Conservation (phyloP, 2,113 vertebrate species). For the Caranx melampygus region DNA sequence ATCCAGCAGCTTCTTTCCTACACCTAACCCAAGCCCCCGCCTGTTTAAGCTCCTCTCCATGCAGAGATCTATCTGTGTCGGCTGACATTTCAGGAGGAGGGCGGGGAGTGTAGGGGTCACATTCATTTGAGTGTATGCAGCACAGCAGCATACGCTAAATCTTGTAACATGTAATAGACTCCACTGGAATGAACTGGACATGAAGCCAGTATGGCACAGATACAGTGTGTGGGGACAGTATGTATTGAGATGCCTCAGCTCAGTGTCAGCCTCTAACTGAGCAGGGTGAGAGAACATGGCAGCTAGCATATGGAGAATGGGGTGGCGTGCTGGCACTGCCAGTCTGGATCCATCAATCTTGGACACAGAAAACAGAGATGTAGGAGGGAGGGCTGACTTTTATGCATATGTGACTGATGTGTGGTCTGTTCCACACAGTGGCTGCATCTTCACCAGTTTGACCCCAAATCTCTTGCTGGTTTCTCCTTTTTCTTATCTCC, state of each 20-base stretch:
- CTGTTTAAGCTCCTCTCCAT: conserved; percentile 42
- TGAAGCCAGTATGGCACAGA: conserved; percentile 11
- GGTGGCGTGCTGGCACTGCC: conserved; percentile 77
- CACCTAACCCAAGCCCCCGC: conserved; percentile 13
- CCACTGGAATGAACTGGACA: conserved; percentile 35
- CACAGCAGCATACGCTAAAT: conserved; percentile 26
- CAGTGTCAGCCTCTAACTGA: conserved; percentile 66
- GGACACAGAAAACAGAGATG: conserved; percentile 31
- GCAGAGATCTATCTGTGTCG: conserved; percentile 53
- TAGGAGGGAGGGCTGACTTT: neutral
- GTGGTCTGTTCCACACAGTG: neutral
- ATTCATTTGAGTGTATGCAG: conserved; percentile 23
- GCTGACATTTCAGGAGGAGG: conserved; percentile 51
- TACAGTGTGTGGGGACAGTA: conserved; percentile 22
- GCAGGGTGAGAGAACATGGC: conserved; percentile 72
- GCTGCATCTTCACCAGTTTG: neutral
- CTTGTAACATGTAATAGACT: conserved; percentile 45
- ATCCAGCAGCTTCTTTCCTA: conserved; percentile 36
- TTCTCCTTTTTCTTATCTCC: conserved; percentile 2
- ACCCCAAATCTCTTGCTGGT: neutral
- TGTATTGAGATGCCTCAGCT: conserved; percentile 63
- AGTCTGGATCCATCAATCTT: conserved; percentile 75
- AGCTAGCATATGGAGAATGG: conserved; percentile 75
- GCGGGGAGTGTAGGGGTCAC: conserved; percentile 11
- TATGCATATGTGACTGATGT: conserved; percentile 37